These are phyloP conservation scores for Bambusicola thoracicus DNA, from an alignment of 2,113 vertebrate genomes.

Conservation along the genomic window DNA sequence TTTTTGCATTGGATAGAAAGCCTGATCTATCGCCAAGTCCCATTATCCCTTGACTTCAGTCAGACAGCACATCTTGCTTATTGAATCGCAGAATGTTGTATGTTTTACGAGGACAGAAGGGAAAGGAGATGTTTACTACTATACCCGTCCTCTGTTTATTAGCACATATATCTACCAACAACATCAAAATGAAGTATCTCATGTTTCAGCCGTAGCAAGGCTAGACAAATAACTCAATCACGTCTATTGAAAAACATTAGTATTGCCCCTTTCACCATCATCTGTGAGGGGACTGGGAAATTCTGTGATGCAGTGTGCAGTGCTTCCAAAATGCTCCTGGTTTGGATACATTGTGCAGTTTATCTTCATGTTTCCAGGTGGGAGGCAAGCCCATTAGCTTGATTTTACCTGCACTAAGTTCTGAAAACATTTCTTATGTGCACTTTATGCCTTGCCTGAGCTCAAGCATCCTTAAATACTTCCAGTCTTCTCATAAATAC, in stretches of 20 bases:
- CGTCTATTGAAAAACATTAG: not conserved
- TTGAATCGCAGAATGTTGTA: conserved; percentile 2
- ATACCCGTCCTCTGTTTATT: conserved; percentile 16
- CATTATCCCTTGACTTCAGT: not conserved
- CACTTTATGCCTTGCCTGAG: not conserved
- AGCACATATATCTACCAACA: not conserved
- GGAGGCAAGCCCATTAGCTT: not conserved
- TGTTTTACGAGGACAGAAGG: conserved; percentile 25
- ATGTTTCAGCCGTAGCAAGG: not conserved
- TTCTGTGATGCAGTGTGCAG: not conserved
- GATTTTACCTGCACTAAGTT: not conserved
- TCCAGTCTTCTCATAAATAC: conserved; percentile 76
- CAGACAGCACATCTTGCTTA: conserved; percentile 46
- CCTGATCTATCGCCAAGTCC: not conserved
- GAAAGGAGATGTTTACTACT: not conserved
- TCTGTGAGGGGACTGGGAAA: not conserved
- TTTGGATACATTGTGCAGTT: not conserved
- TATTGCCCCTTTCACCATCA: not conserved
- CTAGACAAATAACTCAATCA: not conserved
- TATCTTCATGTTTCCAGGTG: not conserved
- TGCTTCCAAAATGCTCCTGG: not conserved
- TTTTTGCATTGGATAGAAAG: conserved; percentile 58
- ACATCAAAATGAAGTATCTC: not conserved
- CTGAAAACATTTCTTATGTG: not conserved
- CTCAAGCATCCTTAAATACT: conserved; percentile 62